Percentiles rank a stretch among this genome's conserved stretches.
phyloP scores from a whole-genome alignment of 1,140 invertebrate genomes.

The Anastrepha obliqua region DNA sequence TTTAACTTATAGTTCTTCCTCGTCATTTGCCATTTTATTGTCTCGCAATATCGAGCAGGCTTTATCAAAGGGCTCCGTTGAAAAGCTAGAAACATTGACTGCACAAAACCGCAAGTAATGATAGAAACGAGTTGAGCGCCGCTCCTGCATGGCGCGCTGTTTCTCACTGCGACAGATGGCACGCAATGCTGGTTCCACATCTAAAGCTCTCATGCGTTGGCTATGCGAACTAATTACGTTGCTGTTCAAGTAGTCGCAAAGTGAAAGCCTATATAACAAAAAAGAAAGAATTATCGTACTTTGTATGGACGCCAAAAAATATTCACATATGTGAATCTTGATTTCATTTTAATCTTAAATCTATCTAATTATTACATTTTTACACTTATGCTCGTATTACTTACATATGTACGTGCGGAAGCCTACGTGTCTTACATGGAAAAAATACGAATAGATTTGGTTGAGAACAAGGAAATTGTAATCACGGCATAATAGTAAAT shows the following conservation, averaged over 20 bases:
- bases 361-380: neutral
- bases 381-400: too few species aligned
- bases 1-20: neutral
- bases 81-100: slow-evolving; percentile 62
- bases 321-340: too few species aligned
- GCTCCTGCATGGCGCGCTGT: slow-evolving; percentile 76
- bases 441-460: too few species aligned
- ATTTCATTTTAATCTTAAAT: neutral
- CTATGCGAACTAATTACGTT: slow-evolving; percentile 58
- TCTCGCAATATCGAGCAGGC: slow-evolving; percentile 63
- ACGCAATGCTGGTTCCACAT: slow-evolving; percentile 78
- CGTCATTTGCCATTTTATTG: neutral
- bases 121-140: slow-evolving; percentile 77
- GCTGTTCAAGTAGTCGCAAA: slow-evolving; percentile 60
- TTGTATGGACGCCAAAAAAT: too few species aligned
- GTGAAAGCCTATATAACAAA: slow-evolving; percentile 54
- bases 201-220: slow-evolving; percentile 67
- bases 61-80: slow-evolving; percentile 63
- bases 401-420: too few species aligned
- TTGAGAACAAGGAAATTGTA: too few species aligned
- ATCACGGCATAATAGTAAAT: too few species aligned
- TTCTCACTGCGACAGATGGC: slow-evolving; percentile 78
- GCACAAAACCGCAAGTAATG: slow-evolving; percentile 76
- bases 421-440: too few species aligned
- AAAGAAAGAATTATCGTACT: neutral